Base-by-base conservation (phyloP, 2,888 invertebrate genomes). In the Meteorus colon region DNA sequence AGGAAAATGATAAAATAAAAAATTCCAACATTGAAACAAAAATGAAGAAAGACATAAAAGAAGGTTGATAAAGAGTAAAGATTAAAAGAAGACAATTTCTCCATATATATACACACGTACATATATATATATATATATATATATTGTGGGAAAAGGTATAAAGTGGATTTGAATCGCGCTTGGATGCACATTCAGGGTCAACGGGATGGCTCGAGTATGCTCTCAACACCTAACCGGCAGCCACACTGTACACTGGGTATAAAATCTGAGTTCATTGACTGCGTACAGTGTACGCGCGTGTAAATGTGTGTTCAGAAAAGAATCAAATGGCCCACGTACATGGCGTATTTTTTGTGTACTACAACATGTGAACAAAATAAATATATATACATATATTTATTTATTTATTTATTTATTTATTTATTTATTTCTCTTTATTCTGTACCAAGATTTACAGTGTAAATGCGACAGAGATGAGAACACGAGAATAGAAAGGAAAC, bases 191-290 rank as follows among this genome's bases (percentile, higher is more conserved):
- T 63, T 63, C 63, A 63, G 63, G 63, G 63, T 63, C 63, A 63
- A 34, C 55, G 8, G 19, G 55, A 55, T 55, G 19, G 55, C 10
- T 19, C 0, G 19, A 55, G 55, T 16, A 3, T 48, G n/a, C 55
- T 55, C 19, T 55, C 55, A 55, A 55, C 55, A 55, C 55, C 55
- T 55, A 19, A 55, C n/a, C 70, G 19, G 19, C 34, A 19, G 10
- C 2, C 19, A 34, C 19, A 60, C 19, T 59, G 27, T 51, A 70
- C 37, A 73, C 77, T 59, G 62, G 12, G 69, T 66, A 51, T 48
- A 34, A 5, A 65, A 59, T 19, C 41, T 31, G 86, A 79, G 87
- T 87, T 88, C 88, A 82, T 85, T 86, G 88, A 87, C 87, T 85
- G 86, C 67, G 60, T 14, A 24, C n/a, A n/a, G 48, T n/a, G 48